A percentile compares a stretch with the other conserved stretches of the same genome.
phyloP scores from a whole-genome alignment of 2,797 vertebrate species.

The Apodemus agrarius region DNA sequence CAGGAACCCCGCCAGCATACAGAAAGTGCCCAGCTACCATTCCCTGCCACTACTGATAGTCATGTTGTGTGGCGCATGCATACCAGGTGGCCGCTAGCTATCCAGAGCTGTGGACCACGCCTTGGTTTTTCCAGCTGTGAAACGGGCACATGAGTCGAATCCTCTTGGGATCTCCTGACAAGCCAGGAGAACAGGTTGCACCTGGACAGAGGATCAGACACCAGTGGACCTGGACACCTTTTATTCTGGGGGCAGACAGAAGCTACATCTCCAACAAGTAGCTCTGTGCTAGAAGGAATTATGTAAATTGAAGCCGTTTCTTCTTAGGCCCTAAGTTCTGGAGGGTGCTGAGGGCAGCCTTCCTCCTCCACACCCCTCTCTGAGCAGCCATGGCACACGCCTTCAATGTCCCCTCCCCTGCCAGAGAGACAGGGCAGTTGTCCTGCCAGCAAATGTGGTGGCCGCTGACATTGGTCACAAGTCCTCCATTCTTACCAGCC shows the following conservation, averaged over 20 bases:
- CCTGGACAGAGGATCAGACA: not conserved
- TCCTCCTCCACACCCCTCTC: not conserved
- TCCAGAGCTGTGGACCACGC: not conserved
- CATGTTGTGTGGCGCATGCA: fast-evolving
- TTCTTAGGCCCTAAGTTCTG: not conserved
- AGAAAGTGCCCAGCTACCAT: not conserved
- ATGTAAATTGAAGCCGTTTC: not conserved
- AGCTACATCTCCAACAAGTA: not conserved
- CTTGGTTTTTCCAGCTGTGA: constrained; percentile 42
- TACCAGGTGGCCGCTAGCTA: not conserved
- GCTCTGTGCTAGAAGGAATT: no score
- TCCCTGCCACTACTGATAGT: fast-evolving
- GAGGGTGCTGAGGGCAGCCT: not conserved
- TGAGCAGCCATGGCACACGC: not conserved
- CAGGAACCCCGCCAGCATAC: not conserved
- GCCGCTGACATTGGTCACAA: fast-evolving
- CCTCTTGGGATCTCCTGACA: no score
- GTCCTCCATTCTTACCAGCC: not conserved
- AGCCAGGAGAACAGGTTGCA: not conserved
- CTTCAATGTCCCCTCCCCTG: not conserved
- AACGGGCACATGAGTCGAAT: not conserved
- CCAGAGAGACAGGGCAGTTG: not conserved
- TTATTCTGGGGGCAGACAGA: not conserved
- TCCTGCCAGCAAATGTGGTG: fast-evolving
- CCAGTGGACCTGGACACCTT: no score